A percentile compares a stretch with the other conserved stretches of the same genome.
phyloP scores from a whole-genome alignment of 53 echinoderm and acorn worm species.

The Stichopus horrens region DNA sequence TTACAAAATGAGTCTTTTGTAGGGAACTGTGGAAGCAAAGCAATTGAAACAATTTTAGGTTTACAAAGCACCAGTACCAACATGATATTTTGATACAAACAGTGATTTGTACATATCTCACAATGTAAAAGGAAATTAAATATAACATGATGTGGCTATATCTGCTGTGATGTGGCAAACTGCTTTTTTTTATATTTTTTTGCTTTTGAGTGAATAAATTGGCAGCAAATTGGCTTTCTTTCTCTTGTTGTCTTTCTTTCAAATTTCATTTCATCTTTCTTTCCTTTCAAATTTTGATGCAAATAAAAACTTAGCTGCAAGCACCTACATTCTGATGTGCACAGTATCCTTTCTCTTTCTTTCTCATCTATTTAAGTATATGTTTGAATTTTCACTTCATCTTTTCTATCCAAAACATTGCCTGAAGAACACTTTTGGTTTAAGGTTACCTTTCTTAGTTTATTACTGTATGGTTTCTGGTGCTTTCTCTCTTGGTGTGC shows the following conservation, averaged over 20 bases:
- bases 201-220: constrained; percentile 5
- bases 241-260: neutral
- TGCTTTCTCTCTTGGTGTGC: no score
- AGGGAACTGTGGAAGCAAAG: no score
- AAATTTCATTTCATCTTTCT: neutral
- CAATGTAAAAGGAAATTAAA: neutral
- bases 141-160: neutral
- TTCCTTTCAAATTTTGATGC: neutral
- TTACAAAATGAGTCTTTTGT: no score
- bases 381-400: neutral
- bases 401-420: neutral
- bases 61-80: no score
- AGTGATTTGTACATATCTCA: no score
- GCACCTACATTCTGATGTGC: neutral
- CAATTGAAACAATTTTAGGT: no score
- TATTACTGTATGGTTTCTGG: no score
- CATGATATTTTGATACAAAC: no score
- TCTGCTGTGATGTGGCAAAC: constrained; percentile 26
- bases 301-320: neutral
- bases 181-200: neutral
- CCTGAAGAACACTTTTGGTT: neutral
- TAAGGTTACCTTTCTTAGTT: no score
- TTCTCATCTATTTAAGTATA: neutral
- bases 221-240: neutral
- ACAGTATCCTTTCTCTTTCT: neutral